A percentile compares a stretch with the other conserved stretches of the same genome.
phyloP scores from a whole-genome alignment of 2,113 vertebrate species.

The Ibidorhyncha struthersii region DNA sequence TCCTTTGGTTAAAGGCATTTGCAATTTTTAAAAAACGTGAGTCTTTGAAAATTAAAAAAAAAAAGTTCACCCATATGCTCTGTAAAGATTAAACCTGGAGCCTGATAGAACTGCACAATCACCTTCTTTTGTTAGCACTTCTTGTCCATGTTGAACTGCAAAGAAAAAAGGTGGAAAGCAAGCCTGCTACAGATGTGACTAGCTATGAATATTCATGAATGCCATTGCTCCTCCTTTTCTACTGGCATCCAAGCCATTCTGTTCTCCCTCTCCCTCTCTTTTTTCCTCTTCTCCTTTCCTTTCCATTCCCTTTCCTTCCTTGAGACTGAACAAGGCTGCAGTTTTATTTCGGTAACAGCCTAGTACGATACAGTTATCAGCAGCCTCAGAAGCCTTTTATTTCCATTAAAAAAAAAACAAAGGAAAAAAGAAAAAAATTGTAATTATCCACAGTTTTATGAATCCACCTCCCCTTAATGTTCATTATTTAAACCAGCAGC shows the following conservation, averaged over 20 bases:
- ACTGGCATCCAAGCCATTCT: conserved; percentile 79
- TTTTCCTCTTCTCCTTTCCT: background rate
- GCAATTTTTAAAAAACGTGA: background rate
- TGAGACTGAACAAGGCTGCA: conserved; percentile 67
- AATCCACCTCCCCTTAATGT: conserved; percentile 94
- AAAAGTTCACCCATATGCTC: conserved; percentile 32
- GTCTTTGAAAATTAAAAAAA: background rate
- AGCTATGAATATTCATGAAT: conserved; percentile 93
- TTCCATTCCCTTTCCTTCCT: conserved; percentile 45
- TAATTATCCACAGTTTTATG: conserved; percentile 96
- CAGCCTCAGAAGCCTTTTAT: conserved; percentile 75
- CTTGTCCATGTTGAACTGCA: conserved; percentile 65
- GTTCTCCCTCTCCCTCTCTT: conserved; percentile 61
- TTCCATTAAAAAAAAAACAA: conserved; percentile 74
- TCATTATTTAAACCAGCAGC: conserved; percentile 99
- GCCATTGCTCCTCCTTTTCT: conserved; percentile 81
- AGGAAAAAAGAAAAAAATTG: conserved; percentile 76
- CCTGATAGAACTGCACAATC: conserved; percentile 41
- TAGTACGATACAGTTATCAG: conserved; percentile 78
- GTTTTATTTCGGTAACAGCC: conserved; percentile 84
- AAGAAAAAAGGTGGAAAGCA: conserved; percentile 79
- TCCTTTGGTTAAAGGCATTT: conserved; percentile 31
- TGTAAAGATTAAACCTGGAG: conserved; percentile 45
- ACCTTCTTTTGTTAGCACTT: conserved; percentile 74
- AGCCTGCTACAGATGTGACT: conserved; percentile 91